A percentile compares a stretch with the other conserved stretches of the same genome.
Evolutionary conservation across 2,888 invertebrate species (phyloP).

Genomic region (Melinopterus prodromus): DNA sequence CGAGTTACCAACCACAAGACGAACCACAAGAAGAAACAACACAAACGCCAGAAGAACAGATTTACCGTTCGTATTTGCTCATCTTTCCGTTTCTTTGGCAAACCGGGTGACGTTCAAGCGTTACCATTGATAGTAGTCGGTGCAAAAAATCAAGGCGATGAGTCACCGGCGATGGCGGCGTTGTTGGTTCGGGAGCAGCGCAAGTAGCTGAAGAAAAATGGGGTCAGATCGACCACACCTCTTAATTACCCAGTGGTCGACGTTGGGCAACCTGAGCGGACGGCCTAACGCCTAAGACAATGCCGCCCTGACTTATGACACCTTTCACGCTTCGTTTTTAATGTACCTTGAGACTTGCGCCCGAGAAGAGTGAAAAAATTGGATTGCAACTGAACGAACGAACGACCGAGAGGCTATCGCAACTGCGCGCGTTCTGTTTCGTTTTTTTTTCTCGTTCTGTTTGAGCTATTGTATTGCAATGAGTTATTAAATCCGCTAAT

Average conservation of each 20-base stretch:
- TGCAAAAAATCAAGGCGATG: neutral
- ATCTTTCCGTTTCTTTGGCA: neutral
- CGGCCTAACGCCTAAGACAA: conserved; percentile 42
- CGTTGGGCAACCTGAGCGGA: conserved; percentile 33
- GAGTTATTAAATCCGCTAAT: conserved; percentile 4
- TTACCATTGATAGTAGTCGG: neutral
- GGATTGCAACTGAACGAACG: conserved; percentile 17
- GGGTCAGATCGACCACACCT: conserved; percentile 4
- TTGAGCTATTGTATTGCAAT: neutral
- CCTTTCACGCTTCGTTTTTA: conserved; percentile 43
- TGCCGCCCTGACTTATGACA: conserved; percentile 43
- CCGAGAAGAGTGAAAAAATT: neutral
- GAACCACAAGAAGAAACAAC: neutral
- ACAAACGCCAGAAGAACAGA: conserved; percentile 17
- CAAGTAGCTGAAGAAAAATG: conserved; percentile 4
- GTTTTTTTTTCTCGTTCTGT: conserved; percentile 9
- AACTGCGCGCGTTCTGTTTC: neutral
- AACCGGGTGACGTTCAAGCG: neutral
- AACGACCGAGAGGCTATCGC: neutral
- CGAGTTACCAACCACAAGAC: conserved; percentile 26
- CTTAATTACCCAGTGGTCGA: conserved; percentile 4
- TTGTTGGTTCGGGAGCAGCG: neutral
- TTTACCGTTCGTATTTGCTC: neutral
- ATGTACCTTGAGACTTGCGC: neutral
- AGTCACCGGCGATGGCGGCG: neutral